Evolutionary conservation across 2,113 vertebrate species (phyloP).

Genomic region (Stegostoma tigrinum): DNA sequence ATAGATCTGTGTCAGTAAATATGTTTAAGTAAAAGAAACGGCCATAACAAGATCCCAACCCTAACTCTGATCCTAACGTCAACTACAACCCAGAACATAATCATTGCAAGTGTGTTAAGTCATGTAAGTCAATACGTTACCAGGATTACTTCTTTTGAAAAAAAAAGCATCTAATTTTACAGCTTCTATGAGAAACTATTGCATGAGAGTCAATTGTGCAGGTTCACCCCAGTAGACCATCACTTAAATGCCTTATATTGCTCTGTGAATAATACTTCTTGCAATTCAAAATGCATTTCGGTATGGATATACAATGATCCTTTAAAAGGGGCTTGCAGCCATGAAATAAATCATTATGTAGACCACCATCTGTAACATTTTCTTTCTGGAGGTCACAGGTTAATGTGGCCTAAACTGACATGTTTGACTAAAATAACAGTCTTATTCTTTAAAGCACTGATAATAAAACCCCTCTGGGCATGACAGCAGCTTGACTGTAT

Average conservation of each 20-base stretch:
- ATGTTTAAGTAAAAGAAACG: not conserved
- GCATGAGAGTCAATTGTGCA: not conserved
- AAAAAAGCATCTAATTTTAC: not conserved
- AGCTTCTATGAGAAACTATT: not conserved
- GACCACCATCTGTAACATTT: slow-evolving; percentile 13
- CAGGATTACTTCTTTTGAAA: not conserved
- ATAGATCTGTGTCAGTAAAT: not conserved
- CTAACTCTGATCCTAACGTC: not conserved
- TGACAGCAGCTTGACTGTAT: not conserved
- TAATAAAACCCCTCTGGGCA: slow-evolving; percentile 1
- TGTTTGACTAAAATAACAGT: slow-evolving; percentile 30
- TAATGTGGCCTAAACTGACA: slow-evolving; percentile 22
- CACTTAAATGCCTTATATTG: not conserved
- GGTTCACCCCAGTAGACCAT: not conserved
- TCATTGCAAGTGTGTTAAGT: slow-evolving; percentile 8
- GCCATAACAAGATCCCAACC: not conserved
- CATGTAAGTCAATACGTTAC: not conserved
- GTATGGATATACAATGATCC: not conserved
- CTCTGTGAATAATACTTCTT: not conserved
- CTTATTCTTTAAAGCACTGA: slow-evolving; percentile 19
- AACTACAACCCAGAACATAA: slow-evolving; percentile 3
- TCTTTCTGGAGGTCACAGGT: slow-evolving; percentile 6
- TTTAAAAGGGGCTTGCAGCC: not conserved
- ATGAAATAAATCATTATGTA: slow-evolving; percentile 24
- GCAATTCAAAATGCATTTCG: not conserved